Base-by-base conservation (phyloP, 2,113 vertebrate genomes). In the Recurvirostra avosetta region DNA sequence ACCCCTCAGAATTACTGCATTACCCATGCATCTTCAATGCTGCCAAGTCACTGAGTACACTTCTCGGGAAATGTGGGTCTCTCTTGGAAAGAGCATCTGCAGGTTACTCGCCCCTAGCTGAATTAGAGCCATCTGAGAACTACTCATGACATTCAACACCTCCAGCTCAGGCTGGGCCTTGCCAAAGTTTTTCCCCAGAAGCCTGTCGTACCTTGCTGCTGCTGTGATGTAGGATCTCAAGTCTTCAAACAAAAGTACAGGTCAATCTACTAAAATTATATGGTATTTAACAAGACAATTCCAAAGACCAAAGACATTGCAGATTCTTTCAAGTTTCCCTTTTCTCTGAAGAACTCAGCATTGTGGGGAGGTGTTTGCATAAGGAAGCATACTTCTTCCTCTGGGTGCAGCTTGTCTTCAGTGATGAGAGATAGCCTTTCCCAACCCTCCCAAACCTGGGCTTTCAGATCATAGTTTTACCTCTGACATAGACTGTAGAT, bases 11-110 rank as follows among this genome's bases (percentile, higher is more conserved):
- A 18, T 10, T 71, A 45, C 50, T 40, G 38, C 29, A 55, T 29
- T 53, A 71, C 43, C 49, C 68, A 36, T 0, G 0, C 38, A 41
- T 5, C 30, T n/a, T 71, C 27, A 71, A 0, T 6, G 23, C 15
- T 50, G 23, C 9, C 30, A 90, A 62, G 45, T 34, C 30, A 29
- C 17, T 4, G 16, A 74, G 18, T 10, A 78, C 8, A 29, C 4
- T 62, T 41, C 70, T 53, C 55, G 41, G 62, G 26, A 52, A 67
- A 86, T 2, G 1, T 0, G 23, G 7, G 17, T 70, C 21, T 81
- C 61, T 56, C 58, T 21, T 50, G 53, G 38, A 86, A 81, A 78
- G 12, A 9, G 9, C 20, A 56, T 21, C 8, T 56, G 30, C 34
- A 47, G 22, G 30, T 47, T 59, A 94, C 30, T 12, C 36, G 26